Evolutionary conservation across 2,113 vertebrate genomes (phyloP).

Genomic region (Neodontobutis hainanensis): DNA sequence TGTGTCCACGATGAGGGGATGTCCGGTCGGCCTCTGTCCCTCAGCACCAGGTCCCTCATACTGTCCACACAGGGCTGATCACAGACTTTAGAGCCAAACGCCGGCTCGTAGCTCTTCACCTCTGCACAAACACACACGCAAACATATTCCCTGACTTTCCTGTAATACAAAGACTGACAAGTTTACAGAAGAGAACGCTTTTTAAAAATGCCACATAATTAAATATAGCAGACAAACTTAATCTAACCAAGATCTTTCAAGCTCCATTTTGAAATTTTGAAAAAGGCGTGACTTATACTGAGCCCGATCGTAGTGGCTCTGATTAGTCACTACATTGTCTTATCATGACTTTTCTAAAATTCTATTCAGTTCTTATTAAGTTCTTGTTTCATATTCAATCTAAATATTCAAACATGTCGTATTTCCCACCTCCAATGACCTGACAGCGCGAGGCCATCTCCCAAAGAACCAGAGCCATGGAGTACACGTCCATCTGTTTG

Average conservation of each 20-base stretch:
- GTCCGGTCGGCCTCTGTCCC: constrained; percentile 86
- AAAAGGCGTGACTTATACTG: too few relatives aligned
- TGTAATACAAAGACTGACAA: too few relatives aligned
- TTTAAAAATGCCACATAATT: too few relatives aligned
- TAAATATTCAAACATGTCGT: too few relatives aligned
- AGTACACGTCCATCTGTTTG: constrained; percentile 94
- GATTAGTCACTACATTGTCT: too few relatives aligned
- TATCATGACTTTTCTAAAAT: too few relatives aligned
- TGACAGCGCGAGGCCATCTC: constrained; percentile 90
- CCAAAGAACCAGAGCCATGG: constrained; percentile 90
- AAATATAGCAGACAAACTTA: too few relatives aligned
- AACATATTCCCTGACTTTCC: neutral
- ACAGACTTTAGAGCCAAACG: constrained; percentile 87
- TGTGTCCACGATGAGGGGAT: constrained; percentile 84
- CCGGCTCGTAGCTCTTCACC: constrained; percentile 85
- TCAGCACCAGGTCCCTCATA: constrained; percentile 89
- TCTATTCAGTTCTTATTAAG: too few relatives aligned
- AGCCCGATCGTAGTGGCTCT: too few relatives aligned
- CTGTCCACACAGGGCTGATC: constrained; percentile 90
- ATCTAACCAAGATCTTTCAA: too few relatives aligned
- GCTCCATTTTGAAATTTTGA: too few relatives aligned
- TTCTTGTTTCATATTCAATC: too few relatives aligned
- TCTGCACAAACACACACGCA: constrained; percentile 70
- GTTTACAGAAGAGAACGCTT: neutral
- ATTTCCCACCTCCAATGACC: constrained; percentile 81